These are phyloP conservation scores for Astreopora myriophthalma DNA, from an alignment of 64 coral and sea anemone species.

Conservation along the genomic window DNA sequence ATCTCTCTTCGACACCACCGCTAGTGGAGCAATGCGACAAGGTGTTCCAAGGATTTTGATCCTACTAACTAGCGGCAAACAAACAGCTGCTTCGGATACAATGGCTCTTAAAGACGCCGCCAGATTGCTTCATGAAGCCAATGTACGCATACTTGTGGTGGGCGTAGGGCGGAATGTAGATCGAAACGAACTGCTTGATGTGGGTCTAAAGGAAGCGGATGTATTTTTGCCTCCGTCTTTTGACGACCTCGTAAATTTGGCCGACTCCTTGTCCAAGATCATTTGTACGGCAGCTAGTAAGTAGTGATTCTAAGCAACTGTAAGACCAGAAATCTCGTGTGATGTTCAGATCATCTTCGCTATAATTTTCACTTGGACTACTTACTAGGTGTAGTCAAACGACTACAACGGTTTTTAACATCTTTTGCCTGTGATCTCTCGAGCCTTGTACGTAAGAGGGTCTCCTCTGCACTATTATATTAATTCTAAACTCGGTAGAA, in stretches of 20 bases:
- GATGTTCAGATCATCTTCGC: no score
- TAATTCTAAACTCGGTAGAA: neutral
- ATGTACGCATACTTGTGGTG: constrained; percentile 67
- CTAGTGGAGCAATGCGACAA: constrained; percentile 6
- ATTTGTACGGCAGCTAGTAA: neutral
- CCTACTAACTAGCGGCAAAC: constrained; percentile 73
- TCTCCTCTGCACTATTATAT: no score
- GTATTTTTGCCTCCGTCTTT: constrained; percentile 65
- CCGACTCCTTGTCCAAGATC: neutral
- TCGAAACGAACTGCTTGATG: constrained; percentile 27
- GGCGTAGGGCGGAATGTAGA: constrained; percentile 68
- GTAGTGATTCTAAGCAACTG: neutral
- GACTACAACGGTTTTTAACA: no score
- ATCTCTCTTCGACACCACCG: constrained; percentile 44
- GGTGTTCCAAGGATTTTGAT: constrained; percentile 69
- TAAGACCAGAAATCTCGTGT: no score
- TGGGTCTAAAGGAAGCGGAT: constrained; percentile 54
- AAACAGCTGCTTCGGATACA: constrained; percentile 59
- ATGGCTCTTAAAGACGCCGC: constrained; percentile 58
- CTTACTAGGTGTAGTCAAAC: no score
- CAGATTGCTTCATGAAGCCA: constrained; percentile 38
- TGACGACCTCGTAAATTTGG: constrained; percentile 59
- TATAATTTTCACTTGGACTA: no score
- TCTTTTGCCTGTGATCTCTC: no score
- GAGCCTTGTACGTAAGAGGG: no score